These are phyloP conservation scores for Lasioglossum calceatum DNA, from an alignment of 2,888 invertebrate genomes.

Conservation along the genomic window DNA sequence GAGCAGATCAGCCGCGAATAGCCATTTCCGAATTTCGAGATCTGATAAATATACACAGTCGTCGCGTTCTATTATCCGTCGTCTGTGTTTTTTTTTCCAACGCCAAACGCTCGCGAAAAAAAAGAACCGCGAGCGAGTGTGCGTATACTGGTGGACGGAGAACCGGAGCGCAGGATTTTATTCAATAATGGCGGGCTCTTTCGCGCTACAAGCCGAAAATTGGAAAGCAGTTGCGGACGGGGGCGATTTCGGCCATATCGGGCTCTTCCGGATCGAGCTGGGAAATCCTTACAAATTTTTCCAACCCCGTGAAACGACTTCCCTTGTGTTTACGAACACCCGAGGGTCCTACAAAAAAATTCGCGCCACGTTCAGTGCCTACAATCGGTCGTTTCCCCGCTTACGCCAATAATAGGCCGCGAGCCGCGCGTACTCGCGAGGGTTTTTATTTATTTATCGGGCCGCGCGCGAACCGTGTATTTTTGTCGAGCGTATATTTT, in stretches of 20 bases:
- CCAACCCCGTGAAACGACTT: not conserved
- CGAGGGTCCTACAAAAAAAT: not conserved
- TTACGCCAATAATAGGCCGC: not conserved
- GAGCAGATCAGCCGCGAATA: not conserved
- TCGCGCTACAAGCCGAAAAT: not conserved
- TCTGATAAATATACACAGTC: not conserved
- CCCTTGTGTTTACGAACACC: not conserved
- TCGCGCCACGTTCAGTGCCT: not conserved
- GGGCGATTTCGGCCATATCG: not conserved
- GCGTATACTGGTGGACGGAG: not conserved
- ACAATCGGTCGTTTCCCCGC: not conserved
- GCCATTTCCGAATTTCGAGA: conserved; percentile 1
- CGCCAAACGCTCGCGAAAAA: not conserved
- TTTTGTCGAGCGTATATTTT: not conserved
- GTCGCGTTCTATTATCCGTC: not conserved
- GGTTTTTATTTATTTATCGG: conserved; percentile 16
- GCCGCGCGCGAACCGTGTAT: not conserved
- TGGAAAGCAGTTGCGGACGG: not conserved
- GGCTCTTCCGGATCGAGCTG: not conserved
- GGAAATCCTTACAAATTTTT: conserved; percentile 4
- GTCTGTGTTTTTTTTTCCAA: not conserved
- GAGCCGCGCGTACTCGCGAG: no score
- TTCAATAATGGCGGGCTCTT: not conserved
- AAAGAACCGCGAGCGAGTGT: not conserved
- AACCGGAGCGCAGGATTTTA: not conserved